Evolutionary conservation across 2,113 vertebrate species (phyloP).

Genomic region (Bostrychus sinensis): DNA sequence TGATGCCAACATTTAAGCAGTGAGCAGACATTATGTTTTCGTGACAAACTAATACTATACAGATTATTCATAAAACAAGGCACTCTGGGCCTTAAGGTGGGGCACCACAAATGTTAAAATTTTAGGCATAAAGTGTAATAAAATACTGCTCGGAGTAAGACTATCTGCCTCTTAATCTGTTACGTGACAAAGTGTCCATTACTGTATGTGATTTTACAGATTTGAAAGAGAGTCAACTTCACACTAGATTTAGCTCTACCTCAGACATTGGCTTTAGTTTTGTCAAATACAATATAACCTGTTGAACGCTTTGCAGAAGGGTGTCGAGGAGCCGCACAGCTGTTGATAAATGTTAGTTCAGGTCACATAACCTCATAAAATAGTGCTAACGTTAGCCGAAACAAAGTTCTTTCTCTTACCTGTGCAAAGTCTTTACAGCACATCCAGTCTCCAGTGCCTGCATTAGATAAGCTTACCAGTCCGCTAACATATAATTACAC

Average conservation of each 20-base stretch:
- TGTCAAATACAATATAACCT: conserved; percentile 43
- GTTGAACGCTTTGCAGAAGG: conserved; percentile 43
- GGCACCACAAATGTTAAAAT: background rate
- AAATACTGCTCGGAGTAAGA: background rate
- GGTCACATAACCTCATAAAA: background rate
- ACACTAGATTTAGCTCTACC: background rate
- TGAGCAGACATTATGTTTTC: too few species aligned
- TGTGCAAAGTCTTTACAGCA: conserved; percentile 23
- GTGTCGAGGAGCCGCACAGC: conserved; percentile 12
- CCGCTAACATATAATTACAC: conserved; percentile 40
- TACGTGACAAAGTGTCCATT: background rate
- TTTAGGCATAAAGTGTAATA: background rate
- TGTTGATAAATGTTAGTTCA: background rate
- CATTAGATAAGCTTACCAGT: conserved; percentile 37
- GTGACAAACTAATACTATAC: too few species aligned
- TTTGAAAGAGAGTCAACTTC: background rate
- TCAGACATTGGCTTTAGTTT: background rate
- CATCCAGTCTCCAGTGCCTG: conserved; percentile 19
- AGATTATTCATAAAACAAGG: background rate
- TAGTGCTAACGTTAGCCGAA: background rate
- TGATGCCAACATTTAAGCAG: background rate
- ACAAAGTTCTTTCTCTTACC: conserved; percentile 40
- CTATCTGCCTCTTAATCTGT: background rate
- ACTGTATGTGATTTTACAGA: background rate
- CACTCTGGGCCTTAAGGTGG: conserved; percentile 23